Evolutionary conservation across 2,888 invertebrate species (phyloP).

Genomic region (Himalopsyche japonica): DNA sequence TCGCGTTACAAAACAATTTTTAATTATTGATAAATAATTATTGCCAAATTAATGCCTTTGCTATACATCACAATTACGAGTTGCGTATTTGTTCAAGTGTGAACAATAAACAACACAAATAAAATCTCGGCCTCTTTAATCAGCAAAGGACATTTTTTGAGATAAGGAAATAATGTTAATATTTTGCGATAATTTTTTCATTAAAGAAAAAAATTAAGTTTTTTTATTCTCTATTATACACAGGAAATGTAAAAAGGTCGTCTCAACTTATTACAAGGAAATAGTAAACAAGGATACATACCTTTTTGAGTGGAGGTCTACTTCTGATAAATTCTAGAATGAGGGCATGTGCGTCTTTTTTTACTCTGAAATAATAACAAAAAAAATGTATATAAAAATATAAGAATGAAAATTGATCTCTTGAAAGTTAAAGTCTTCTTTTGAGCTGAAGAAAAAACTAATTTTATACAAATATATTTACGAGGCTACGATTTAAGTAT

Average conservation of each 20-base stretch:
- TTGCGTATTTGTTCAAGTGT: background rate
- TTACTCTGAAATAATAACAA: conserved; percentile 61
- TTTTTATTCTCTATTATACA: no score
- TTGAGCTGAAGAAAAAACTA: no score
- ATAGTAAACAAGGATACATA: conserved; percentile 43
- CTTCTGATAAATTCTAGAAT: conserved; percentile 96
- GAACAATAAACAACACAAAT: background rate
- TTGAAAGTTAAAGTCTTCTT: no score
- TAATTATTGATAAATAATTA: background rate
- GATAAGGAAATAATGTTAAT: background rate
- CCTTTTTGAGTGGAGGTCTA: conserved; percentile 90
- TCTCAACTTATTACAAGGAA: background rate
- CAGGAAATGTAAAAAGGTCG: background rate
- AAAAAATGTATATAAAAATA: background rate
- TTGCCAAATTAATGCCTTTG: background rate
- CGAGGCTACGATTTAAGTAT: no score
- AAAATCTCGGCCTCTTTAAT: background rate
- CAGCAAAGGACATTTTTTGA: background rate
- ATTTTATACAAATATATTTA: no score
- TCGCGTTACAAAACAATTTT: background rate
- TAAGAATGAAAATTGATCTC: background rate
- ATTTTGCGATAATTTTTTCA: no score
- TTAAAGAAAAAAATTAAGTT: no score
- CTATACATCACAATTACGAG: background rate
- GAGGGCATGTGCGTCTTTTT: conserved; percentile 93